Conservation (phyloP, 2,888 invertebrate species). For the Leptopilina syphax region DNA sequence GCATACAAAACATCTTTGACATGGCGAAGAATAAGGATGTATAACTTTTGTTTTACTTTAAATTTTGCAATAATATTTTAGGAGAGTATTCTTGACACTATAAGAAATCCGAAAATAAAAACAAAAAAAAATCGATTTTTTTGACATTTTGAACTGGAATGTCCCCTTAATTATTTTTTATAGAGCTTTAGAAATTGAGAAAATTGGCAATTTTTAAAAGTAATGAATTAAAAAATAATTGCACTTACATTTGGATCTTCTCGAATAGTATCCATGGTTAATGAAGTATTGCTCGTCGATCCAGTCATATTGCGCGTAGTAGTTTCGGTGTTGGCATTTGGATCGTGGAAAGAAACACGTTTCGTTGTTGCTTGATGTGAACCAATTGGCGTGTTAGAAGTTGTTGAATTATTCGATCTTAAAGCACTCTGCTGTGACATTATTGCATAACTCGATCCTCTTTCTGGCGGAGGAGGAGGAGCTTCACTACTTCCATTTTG, state of each 20-base stretch:
- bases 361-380: slow-evolving; percentile 77
- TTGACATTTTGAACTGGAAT: no score
- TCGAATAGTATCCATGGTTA: slow-evolving; percentile 79
- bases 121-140: no score
- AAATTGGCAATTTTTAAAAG: no score
- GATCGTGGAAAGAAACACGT: slow-evolving; percentile 87
- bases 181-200: no score
- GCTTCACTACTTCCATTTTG: slow-evolving; percentile 76
- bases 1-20: no score
- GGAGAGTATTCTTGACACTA: no score
- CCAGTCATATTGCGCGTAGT: slow-evolving; percentile 71
- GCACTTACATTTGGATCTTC: slow-evolving; percentile 90
- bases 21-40: no score
- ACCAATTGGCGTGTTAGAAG: slow-evolving; percentile 69
- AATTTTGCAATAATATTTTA: no score
- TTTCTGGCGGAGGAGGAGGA: slow-evolving; percentile 89
- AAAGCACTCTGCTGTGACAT: slow-evolving; percentile 84
- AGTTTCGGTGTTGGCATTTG: slow-evolving; percentile 72
- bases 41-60: no score
- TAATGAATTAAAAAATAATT: not conserved
- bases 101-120: no score
- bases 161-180: no score
- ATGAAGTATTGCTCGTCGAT: slow-evolving; percentile 74
- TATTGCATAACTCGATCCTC: slow-evolving; percentile 92
- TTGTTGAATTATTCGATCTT: slow-evolving; percentile 73